Base-by-base conservation (phyloP, 2,888 invertebrate species). In the Callinectes sapidus region DNA sequence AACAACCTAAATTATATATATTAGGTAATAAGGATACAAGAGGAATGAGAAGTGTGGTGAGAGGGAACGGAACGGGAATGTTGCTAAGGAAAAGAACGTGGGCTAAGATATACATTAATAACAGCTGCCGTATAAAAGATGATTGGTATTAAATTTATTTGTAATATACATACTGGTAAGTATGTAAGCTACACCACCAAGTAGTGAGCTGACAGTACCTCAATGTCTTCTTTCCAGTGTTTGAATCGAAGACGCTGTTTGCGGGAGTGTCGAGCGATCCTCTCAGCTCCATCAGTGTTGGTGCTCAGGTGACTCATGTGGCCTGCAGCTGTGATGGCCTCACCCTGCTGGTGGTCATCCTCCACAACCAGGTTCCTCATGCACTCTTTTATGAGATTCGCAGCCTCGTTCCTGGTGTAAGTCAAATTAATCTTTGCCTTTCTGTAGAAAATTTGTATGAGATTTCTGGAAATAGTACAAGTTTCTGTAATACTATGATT, bases 371-470 rank as follows among this genome's bases (percentile, higher is more conserved):
- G 28, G 81, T 54, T 16, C 91, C 93, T 55, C 91, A 93, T 77
- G 91, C 81, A 18, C 90, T 93, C n/a, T 91, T 91, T 28, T 93
- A 93, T 91, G 93, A 93, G 39, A 86, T 89, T 1, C 89, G 93
- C 48, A 89, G 28, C 81, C 28, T 93, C 48, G 90, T 87, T 13
- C 91, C 91, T 54, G 87, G 77, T 42, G 93, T 93, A 87, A 93
- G 91, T 85, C 0, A 13, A 16, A 14, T 13, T 55, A n/a, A 10
- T n/a, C 28, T 2, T 71, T 23, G 18, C 61, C 61, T 0, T 61
- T 18, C 10, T 61, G 48, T 10, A 61, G 3, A 16, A 61, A 61
- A 61, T 61, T 61, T 2, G 16, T 18, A 18, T 18, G 61, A 48
- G 18, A 61, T 61, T 61, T 61, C 61, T 61, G 18, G 10, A 23